Evolutionary conservation across 2,888 invertebrate genomes (phyloP), one percentile per base, ranked within the genome.

Genomic region (Lottia gigantea): DNA sequence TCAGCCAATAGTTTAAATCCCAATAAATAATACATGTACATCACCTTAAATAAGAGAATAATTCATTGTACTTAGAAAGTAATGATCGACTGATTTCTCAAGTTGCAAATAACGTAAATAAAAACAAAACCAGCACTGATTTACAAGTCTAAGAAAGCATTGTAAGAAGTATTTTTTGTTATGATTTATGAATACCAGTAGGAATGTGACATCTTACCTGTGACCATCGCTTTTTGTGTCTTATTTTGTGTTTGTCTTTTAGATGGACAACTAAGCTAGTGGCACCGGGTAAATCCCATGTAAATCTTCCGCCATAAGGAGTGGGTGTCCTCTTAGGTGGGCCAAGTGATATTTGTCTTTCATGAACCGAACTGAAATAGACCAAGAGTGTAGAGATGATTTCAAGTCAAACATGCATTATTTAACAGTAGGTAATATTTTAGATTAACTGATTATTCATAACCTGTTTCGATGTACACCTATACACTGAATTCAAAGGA

Each of bases 21-120:
- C 74, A 99, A 92, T 66, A 99, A 91, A 86, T 98, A 99, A 92
- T 99, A 99, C 96, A 99, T 97, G 92, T 99, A 99, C 98, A 99
- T 99, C 64, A 98, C 92, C 94, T 94, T 19, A 49, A 15, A 6
- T 31, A 31, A 40, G 40, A 40, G 0, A 8, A 4, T 6, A 6
- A 8, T 40, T 40, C 40, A 40, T 40, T 40, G 11, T 40, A 8
- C 40, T 40, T 8, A 40, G 2, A 31, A 6, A 6, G 31, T 31
- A 31, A 31, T 31, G 6, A 31, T 6, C 2, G 31, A 31, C 6
- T 3, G 31, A 31, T n/a, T n/a, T n/a, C n/a, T n/a, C n/a, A n/a
- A 31, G 31, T 31, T 31, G 31, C 31, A 31, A 31, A 31, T 31
- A 31, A 31, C 31, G 2, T n/a, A n/a, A n/a, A n/a, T n/a, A n/a